Conservation (phyloP, 1,140 invertebrate species). For the Chironomus tepperi region DNA sequence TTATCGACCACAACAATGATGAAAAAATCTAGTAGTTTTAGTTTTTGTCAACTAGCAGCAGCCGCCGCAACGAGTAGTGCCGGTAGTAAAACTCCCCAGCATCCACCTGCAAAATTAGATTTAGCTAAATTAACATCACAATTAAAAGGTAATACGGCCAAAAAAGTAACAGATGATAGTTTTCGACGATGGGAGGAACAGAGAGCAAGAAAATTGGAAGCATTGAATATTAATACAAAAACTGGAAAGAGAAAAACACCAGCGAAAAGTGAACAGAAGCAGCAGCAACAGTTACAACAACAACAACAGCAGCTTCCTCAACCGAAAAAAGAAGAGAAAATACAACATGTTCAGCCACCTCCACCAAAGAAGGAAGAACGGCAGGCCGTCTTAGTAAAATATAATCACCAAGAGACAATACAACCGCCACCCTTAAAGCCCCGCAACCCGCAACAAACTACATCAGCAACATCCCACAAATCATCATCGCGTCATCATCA, state of each 20-base stretch:
- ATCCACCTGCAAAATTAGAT: not conserved
- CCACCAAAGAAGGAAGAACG: not conserved
- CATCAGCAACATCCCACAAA: slow-evolving; percentile 31
- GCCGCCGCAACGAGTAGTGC: slow-evolving; percentile 34
- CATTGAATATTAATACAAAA: slow-evolving; percentile 32
- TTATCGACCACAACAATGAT: slow-evolving; percentile 30
- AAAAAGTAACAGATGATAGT: slow-evolving; percentile 33
- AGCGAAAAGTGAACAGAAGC: slow-evolving; percentile 38
- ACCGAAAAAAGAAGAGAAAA: no score
- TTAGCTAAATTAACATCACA: slow-evolving; percentile 21
- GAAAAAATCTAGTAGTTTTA: slow-evolving; percentile 35
- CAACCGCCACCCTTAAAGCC: slow-evolving; percentile 43
- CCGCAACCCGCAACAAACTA: slow-evolving; percentile 32
- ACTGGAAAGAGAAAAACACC: slow-evolving; percentile 28
- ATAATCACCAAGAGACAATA: slow-evolving; percentile 42
- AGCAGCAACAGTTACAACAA: slow-evolving; percentile 43
- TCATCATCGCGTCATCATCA: slow-evolving; percentile 27
- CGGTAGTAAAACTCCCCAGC: slow-evolving; percentile 29
- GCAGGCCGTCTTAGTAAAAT: slow-evolving; percentile 31
- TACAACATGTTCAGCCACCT: no score
- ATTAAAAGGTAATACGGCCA: slow-evolving; percentile 27
- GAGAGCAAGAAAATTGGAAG: slow-evolving; percentile 38
- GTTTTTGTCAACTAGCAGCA: slow-evolving; percentile 34
- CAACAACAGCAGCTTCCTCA: slow-evolving; percentile 31
- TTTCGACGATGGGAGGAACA: slow-evolving; percentile 41